Evolutionary conservation across 1,140 invertebrate species (phyloP).

Genomic region (Psilanteris sp.): DNA sequence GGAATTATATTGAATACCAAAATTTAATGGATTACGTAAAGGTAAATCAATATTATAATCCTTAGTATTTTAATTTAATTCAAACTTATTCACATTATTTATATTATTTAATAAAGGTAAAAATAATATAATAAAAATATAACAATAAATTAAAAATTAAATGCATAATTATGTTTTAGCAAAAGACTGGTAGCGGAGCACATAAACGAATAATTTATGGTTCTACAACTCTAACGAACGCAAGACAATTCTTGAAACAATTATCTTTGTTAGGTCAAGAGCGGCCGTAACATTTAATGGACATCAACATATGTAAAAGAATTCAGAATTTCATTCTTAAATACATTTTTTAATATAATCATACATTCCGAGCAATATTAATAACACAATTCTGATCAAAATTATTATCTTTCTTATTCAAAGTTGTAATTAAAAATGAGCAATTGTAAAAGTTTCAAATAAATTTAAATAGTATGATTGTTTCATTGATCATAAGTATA

Average conservation of each 20-base stretch:
- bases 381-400: no score
- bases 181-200: conserved; percentile 86
- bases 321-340: conserved; percentile 49
- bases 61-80: no score
- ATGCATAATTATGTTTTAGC: conserved; percentile 75
- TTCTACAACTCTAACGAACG: conserved; percentile 94
- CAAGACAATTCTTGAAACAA: conserved; percentile 95
- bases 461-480: no score
- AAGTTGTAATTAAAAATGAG: no score
- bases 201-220: conserved; percentile 95
- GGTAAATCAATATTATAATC: no score
- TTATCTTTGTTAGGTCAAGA: conserved; percentile 88
- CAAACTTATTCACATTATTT: no score
- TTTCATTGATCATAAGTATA: no score
- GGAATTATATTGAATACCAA: conserved; percentile 99
- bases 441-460: no score
- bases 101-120: no score
- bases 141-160: no score
- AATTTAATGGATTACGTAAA: conserved; percentile 98
- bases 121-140: no score
- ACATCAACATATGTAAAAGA: conserved; percentile 49
- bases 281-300: conserved; percentile 79
- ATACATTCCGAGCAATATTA: conserved; percentile 46
- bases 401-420: no score
- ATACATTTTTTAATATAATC: conserved; percentile 40